These are phyloP conservation scores for Tympanoctomys barrerae DNA, from an alignment of 2,797 vertebrate genomes.

Conservation along the genomic window DNA sequence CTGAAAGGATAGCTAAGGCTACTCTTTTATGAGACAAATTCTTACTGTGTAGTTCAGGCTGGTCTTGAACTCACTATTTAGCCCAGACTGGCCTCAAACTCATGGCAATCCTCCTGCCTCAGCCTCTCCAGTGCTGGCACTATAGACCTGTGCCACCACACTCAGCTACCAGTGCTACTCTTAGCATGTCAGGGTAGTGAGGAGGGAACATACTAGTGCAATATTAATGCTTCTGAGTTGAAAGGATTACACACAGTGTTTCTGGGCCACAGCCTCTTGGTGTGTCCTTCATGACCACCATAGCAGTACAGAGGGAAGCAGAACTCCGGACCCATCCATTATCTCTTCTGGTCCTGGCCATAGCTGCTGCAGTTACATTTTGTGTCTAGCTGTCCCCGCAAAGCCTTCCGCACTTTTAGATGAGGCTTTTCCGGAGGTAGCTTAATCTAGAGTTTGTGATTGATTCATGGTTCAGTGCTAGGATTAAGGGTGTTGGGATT, in stretches of 20 bases:
- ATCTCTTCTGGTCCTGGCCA: neutral
- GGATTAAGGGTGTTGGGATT: neutral
- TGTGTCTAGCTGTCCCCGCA: neutral
- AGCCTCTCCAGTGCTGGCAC: neutral
- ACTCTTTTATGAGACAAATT: slow-evolving; percentile 63
- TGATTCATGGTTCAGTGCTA: neutral
- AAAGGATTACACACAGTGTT: slow-evolving; percentile 42
- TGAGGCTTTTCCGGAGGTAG: neutral
- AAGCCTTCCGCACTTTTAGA: neutral
- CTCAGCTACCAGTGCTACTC: slow-evolving; percentile 52
- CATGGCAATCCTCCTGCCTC: neutral
- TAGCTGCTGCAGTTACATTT: neutral
- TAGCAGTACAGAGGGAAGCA: neutral
- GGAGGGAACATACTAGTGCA: slow-evolving; percentile 56
- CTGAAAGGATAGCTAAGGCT: slow-evolving; percentile 61
- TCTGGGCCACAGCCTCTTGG: neutral
- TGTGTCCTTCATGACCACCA: neutral
- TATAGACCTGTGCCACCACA: neutral
- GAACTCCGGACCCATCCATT: neutral
- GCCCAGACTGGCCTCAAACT: neutral
- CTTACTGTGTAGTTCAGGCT: neutral
- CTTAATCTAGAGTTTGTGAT: neutral
- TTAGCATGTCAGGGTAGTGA: slow-evolving; percentile 49
- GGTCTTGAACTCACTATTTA: neutral
- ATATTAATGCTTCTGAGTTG: slow-evolving; percentile 75